Evolutionary conservation across 2,113 vertebrate genomes (phyloP), one percentile per base, ranked within the genome.

Genomic region (Penelope pileata): DNA sequence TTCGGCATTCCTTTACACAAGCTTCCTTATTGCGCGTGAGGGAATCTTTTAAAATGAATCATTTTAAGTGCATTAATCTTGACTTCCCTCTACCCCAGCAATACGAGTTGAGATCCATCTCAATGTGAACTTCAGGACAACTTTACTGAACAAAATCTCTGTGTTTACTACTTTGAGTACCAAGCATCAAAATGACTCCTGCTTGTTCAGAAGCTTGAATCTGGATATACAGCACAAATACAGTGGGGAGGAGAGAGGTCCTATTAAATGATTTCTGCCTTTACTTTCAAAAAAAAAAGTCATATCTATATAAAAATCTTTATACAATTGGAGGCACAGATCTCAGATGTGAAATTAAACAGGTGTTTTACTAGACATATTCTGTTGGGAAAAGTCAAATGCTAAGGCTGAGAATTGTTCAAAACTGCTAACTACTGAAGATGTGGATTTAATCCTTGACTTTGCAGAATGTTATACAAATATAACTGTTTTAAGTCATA

Each of bases 41-140:
- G 42, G 89, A 73, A 78, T 78, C 29, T 90, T 38, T 92, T 88
- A 88, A 64, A 91, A 47, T 45, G 83, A 76, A 80, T 27, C 53
- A 62, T 90, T 88, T 81, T 80, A 38, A 83, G 43, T 56, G n/a
- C 59, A 6, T 53, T 88, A 63, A 21, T 19, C 69, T 75, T 56
- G 69, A 60, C 23, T 34, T 16, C 1, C 1, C 36, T 68, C 68
- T 90, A 50, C 30, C 69, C 58, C 93, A 84, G 90, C 76, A 96
- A 62, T 66, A 73, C 36, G 17, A 42, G 68, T 83, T 90, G 79
- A 95, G 56, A 91, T 53, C 56, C 68, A 63, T 76, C 50, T 94
- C 85, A 94, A 81, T 78, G 79, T 60, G 78, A 94, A 82, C 91
- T 94, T 90, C 47, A 43, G 90, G 74, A 70, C 92, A 94, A 79